phyloP scores from a whole-genome alignment of 2,797 vertebrate genomes.

The Gadopsis bispinosus region DNA sequence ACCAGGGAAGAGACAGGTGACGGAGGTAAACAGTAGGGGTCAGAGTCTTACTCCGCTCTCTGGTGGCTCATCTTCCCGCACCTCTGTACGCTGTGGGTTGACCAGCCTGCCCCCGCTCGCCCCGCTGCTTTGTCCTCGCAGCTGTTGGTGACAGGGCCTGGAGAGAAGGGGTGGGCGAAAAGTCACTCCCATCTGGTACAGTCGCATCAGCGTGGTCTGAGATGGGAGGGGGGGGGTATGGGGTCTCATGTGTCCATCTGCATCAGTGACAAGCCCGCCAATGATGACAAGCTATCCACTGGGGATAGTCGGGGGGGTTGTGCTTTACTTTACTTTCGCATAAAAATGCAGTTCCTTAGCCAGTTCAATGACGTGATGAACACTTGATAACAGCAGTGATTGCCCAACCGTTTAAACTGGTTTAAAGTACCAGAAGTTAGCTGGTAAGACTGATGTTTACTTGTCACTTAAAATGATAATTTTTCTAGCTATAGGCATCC shows the following conservation, averaged over 20 bases:
- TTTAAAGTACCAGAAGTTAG: not conserved
- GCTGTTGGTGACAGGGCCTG: constrained; percentile 77
- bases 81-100: constrained; percentile 62
- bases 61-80: constrained; percentile 57
- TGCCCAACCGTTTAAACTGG: not conserved
- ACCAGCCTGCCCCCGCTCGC: constrained; percentile 46
- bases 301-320: constrained; percentile 24
- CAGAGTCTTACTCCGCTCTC: constrained; percentile 50
- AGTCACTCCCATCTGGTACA: constrained; percentile 87
- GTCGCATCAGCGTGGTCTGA: constrained; percentile 77
- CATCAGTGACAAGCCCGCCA: constrained; percentile 72
- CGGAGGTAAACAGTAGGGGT: constrained; percentile 55
- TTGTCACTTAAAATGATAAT: not conserved
- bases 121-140: constrained; percentile 60
- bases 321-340: not conserved
- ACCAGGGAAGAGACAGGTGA: constrained; percentile 18
- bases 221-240: constrained; percentile 45
- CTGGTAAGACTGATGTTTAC: not conserved
- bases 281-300: constrained; percentile 62
- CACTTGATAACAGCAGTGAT: not conserved
- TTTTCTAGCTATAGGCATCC: not conserved
- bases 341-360: not conserved
- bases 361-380: not conserved
- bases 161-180: constrained; percentile 57
- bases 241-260: constrained; percentile 76